These are phyloP conservation scores for Bursaphelenchus mucronatus DNA, from an alignment of 1,140 invertebrate genomes.

Conservation along the genomic window DNA sequence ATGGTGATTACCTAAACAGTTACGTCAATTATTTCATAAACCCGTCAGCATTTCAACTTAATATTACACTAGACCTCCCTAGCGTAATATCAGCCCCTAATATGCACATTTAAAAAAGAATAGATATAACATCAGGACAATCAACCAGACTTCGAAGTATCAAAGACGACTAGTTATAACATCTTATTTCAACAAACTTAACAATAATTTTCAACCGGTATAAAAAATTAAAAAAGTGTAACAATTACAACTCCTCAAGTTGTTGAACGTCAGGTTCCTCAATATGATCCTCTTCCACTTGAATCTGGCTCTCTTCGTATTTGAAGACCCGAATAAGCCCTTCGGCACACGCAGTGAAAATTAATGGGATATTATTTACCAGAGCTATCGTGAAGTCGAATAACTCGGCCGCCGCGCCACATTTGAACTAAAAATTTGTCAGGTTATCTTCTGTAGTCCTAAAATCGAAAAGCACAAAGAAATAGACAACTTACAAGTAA, in stretches of 20 bases:
- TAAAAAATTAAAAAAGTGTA: no score
- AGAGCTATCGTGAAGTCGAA: constrained; percentile 21
- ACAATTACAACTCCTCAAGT: no score
- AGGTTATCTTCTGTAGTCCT: not conserved
- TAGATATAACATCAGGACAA: no score
- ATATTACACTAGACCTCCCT: no score
- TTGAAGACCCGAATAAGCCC: constrained; percentile 28
- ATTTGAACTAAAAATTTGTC: constrained; percentile 27
- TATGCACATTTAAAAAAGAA: no score
- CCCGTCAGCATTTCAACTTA: constrained; percentile 4
- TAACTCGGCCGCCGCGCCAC: constrained; percentile 30
- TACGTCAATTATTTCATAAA: not conserved
- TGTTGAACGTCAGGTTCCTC: no score
- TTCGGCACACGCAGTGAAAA: constrained; percentile 36
- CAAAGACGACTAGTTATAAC: no score
- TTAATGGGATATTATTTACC: not conserved
- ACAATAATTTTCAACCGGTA: no score
- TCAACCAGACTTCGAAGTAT: no score
- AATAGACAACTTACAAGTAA: constrained; percentile 18
- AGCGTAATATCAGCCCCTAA: no score
- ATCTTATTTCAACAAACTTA: no score
- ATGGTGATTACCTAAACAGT: constrained; percentile 66
- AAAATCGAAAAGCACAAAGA: not conserved
- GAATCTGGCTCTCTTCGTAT: not conserved
- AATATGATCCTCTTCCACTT: no score